Base-by-base conservation (phyloP, 1,140 invertebrate species). In the Bacillus rossius region DNA sequence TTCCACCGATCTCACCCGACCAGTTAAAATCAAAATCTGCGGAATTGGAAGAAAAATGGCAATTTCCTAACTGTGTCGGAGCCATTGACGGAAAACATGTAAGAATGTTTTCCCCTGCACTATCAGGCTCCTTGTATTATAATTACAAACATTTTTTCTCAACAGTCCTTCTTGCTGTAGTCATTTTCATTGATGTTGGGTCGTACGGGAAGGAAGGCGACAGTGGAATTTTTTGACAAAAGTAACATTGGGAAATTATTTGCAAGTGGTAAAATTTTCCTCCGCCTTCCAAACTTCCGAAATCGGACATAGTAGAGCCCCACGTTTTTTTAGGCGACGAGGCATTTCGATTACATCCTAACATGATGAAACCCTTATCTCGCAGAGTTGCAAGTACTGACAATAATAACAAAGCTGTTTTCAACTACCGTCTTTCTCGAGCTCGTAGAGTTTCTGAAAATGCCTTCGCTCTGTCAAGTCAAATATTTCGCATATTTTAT, bases 371-470 rank as follows among this genome's bases (percentile, higher is more conserved):
- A 47, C 75, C 75, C 38, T 77, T 71, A 64, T 61, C 69, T 16
- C 66, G 69, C 59, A 71, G 55, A 51, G 40, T 54, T 49, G 29
- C 29, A 34, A 34, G 29, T 34, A 10, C 48, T 69, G 59, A 53
- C 61, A 3, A 43, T 38, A 63, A 53, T n/a, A n/a, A 62, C 60
- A 45, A 74, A 62, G 43, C 64, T 52, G 64, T 72, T 51, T 74
- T 70, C 55, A 72, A 72, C 62, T 73, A 73, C 61, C 66, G 73
- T 59, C 61, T 75, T 17, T 69, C 64, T 59, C 62, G 73, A 61
- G 76, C 73, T 17, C 62, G 72, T 64, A 47, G 70, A 49, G 63
- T 64, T 41, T 66, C 75, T 7, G 75, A 76, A 67, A 73, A 73
- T 64, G 57, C 70, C 1, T 76, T 76, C 66, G 29, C 29, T 34